These are phyloP conservation scores for Diachrysia chrysitis DNA, from an alignment of 2,888 invertebrate species.

Conservation along the genomic window DNA sequence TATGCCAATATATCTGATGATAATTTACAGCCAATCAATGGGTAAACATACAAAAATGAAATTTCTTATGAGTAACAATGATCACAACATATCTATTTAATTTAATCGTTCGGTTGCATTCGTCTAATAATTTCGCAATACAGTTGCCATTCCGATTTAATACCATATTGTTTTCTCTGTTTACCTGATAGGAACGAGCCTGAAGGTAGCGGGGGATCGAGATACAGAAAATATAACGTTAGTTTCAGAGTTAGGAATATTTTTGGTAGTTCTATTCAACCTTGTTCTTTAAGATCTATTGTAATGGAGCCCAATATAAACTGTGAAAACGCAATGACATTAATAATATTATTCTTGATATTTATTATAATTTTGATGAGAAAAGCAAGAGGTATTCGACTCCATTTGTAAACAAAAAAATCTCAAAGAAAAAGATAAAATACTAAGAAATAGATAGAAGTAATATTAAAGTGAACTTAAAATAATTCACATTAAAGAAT, in stretches of 20 bases:
- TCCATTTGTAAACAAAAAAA: slow-evolving; percentile 61
- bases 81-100: slow-evolving; percentile 83
- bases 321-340: slow-evolving; percentile 28
- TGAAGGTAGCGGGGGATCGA: slow-evolving; percentile 92
- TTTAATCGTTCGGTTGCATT: slow-evolving; percentile 76
- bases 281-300: slow-evolving; percentile 59
- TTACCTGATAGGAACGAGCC: slow-evolving; percentile 96
- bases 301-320: slow-evolving; percentile 55
- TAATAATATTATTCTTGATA: slow-evolving; percentile 9
- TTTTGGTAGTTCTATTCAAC: slow-evolving; percentile 64
- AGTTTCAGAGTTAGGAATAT: slow-evolving; percentile 80
- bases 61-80: slow-evolving; percentile 73
- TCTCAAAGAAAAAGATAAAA: slow-evolving; percentile 62
- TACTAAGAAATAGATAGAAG: slow-evolving; percentile 29
- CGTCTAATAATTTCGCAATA: slow-evolving; percentile 87
- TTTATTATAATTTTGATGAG: slow-evolving; percentile 22
- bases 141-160: slow-evolving; percentile 87
- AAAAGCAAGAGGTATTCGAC: slow-evolving; percentile 45
- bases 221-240: slow-evolving; percentile 89
- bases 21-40: slow-evolving; percentile 82
- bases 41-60: slow-evolving; percentile 69
- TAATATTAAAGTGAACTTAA: slow-evolving; percentile 51
- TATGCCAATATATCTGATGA: slow-evolving; percentile 67
- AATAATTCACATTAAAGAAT: slow-evolving; percentile 60
- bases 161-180: slow-evolving; percentile 87